These are phyloP conservation scores for Hemistola chrysoprasaria DNA, from an alignment of 2,888 invertebrate species.

Conservation along the genomic window DNA sequence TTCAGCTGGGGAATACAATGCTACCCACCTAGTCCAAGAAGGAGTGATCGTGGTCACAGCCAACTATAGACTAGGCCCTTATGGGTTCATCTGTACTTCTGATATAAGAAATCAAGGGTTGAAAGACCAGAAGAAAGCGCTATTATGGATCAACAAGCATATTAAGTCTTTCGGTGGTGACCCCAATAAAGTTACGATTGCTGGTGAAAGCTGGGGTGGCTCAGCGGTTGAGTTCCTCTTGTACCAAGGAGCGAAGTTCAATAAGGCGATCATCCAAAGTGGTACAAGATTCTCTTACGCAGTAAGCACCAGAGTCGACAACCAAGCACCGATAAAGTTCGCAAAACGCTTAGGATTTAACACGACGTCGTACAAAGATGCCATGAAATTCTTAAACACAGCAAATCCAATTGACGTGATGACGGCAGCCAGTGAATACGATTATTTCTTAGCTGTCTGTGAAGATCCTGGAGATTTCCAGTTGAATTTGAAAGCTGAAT, in stretches of 20 bases:
- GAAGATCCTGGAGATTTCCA: conserved; percentile 17
- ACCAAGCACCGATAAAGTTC: conserved; percentile 40
- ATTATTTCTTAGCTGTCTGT: conserved; percentile 37
- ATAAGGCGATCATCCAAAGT: conserved; percentile 53
- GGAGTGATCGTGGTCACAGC: conserved; percentile 47
- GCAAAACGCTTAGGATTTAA: conserved; percentile 43
- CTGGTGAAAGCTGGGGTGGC: conserved; percentile 61
- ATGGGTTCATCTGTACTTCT: conserved; percentile 61
- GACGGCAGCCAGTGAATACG: conserved; percentile 34
- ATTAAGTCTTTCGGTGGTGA: conserved; percentile 58
- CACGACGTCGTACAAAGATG: conserved; percentile 33
- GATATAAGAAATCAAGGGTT: conserved; percentile 53
- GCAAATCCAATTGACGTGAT: conserved; percentile 42
- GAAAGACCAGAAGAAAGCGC: conserved; percentile 54
- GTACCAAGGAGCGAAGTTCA: conserved; percentile 47
- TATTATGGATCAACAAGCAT: conserved; percentile 56
- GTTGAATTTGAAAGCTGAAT: conserved; percentile 36
- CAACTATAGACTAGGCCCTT: conserved; percentile 62
- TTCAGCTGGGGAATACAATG: conserved; percentile 46
- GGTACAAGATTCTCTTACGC: conserved; percentile 44
- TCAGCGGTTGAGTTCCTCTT: conserved; percentile 55
- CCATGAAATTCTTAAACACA: conserved; percentile 40
- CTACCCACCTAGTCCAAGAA: conserved; percentile 48
- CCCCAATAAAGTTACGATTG: conserved; percentile 47
- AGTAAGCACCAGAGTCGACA: conserved; percentile 38